Evolutionary conservation across 1,140 invertebrate species (phyloP).

Genomic region (Cyclargus thomasi): DNA sequence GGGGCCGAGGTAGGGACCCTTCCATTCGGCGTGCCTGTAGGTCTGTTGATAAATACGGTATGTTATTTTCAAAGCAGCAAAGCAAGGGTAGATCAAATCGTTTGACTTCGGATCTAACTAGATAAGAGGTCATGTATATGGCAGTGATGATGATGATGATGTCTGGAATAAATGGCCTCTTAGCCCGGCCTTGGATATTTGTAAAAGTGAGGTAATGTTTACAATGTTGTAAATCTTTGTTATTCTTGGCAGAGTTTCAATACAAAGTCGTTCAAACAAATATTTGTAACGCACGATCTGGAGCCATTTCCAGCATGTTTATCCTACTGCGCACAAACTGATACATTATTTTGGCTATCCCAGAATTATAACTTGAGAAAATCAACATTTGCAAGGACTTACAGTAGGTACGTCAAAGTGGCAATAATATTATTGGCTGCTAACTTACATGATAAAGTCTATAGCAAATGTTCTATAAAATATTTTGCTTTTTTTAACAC

Average conservation of each 20-base stretch:
- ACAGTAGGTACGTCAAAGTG: too few relatives aligned
- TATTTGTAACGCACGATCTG: constrained; percentile 40
- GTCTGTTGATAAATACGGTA: constrained; percentile 76
- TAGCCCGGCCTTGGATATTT: constrained; percentile 57
- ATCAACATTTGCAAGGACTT: background rate
- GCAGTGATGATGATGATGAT: background rate
- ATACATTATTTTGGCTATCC: background rate
- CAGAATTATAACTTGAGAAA: background rate
- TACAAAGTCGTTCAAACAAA: constrained; percentile 48
- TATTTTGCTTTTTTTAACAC: too few relatives aligned
- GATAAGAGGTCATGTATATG: too few relatives aligned
- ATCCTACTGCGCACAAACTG: constrained; percentile 22
- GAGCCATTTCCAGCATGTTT: constrained; percentile 28
- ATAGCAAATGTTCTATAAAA: too few relatives aligned
- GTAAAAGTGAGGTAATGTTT: constrained; percentile 66
- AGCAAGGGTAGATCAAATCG: too few relatives aligned
- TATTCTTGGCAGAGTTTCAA: constrained; percentile 58
- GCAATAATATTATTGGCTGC: too few relatives aligned
- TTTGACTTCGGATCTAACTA: too few relatives aligned
- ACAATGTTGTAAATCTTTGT: constrained; percentile 57
- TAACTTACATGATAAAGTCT: too few relatives aligned
- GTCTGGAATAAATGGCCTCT: constrained; percentile 26
- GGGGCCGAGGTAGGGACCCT: constrained; percentile 91
- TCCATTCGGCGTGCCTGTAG: constrained; percentile 93
- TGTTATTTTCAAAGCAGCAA: background rate